Evolutionary conservation across 1,140 invertebrate species (phyloP), one percentile per base, ranked within the genome.

Genomic region (Meloidogyne hapla): DNA sequence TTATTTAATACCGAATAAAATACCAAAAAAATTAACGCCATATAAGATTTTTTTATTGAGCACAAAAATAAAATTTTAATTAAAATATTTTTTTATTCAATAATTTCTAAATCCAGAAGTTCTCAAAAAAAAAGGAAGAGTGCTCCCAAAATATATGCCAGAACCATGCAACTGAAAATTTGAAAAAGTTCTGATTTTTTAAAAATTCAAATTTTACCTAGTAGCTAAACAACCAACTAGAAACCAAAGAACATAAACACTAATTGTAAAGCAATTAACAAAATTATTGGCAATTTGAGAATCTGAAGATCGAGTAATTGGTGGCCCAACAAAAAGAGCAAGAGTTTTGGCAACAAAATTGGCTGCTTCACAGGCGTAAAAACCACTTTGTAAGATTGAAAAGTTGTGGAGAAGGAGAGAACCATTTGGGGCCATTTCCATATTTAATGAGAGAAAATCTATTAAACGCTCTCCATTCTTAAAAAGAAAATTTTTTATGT

Each of bases 391-490:
- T 63, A 63, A 63, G 10, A 23, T 23, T 13, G 71, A 73, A 63
- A 73, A 25, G 26, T 73, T 73, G 71, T 73, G 71, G 13, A 73
- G 40, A 38, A 73, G 45, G n/a, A 73, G 71, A 15, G 71, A 73
- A 3, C 71, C 71, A 21, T 73, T 73, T 12, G 71, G 71, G 1
- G 64, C 48, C 10, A 73, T 73, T 73, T 73, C 56, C 71, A 63
- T 63, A 63, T 73, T 73, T 63, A 63, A 64, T 42, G 56, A 25
- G 13, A 64, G 56, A 21, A 73, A 73, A 23, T 73, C 71, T n/a
- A n/a, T 56, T 15, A 73, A 23, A 40, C 71, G 71, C 0, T 26
- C 71, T 23, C 71, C 71, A 63, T 73, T 73, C 71, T 73, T 61
- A 21, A 2, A 45, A 28, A 13, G 15, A n/a, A 48, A 48, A 26